Percentiles rank a stretch among this genome's conserved stretches.
Evolutionary conservation across 2,113 vertebrate genomes (phyloP).

Genomic region (Coreoperca whiteheadi): DNA sequence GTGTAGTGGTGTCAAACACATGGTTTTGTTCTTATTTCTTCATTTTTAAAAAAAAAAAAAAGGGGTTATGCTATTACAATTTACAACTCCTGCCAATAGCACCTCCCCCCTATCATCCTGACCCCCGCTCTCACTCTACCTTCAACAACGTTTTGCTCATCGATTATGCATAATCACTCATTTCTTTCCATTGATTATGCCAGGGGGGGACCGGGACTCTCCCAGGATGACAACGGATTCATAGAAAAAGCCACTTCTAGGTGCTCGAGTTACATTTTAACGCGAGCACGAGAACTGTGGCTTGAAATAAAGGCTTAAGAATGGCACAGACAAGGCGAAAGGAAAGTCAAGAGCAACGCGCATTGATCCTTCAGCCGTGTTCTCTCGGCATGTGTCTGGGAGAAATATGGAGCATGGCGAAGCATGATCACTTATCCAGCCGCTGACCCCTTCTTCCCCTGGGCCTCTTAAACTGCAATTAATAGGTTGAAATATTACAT

Average conservation of each 20-base stretch:
- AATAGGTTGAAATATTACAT: background rate
- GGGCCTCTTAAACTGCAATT: constrained; percentile 12
- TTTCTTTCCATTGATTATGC: background rate
- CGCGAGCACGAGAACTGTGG: background rate
- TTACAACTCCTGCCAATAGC: background rate
- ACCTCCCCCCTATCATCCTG: background rate
- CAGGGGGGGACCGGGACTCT: background rate
- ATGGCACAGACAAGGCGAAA: background rate
- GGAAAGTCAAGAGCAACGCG: background rate
- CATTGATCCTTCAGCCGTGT: background rate
- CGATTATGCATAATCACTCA: background rate
- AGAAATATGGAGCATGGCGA: background rate
- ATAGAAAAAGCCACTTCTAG: background rate
- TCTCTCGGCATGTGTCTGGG: background rate
- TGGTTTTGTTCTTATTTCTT: no score
- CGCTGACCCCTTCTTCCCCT: background rate
- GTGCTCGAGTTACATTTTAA: background rate
- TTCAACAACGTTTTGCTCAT: no score
- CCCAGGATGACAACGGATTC: background rate
- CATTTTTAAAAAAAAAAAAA: no score
- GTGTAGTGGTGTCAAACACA: no score
- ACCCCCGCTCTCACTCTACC: no score
- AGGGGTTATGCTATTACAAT: no score
- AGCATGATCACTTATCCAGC: background rate
- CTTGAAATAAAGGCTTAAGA: background rate